A percentile compares a stretch with the other conserved stretches of the same genome.
Conservation (phyloP, 2,888 invertebrate species). For the Pristionchus fissidentatus region DNA sequence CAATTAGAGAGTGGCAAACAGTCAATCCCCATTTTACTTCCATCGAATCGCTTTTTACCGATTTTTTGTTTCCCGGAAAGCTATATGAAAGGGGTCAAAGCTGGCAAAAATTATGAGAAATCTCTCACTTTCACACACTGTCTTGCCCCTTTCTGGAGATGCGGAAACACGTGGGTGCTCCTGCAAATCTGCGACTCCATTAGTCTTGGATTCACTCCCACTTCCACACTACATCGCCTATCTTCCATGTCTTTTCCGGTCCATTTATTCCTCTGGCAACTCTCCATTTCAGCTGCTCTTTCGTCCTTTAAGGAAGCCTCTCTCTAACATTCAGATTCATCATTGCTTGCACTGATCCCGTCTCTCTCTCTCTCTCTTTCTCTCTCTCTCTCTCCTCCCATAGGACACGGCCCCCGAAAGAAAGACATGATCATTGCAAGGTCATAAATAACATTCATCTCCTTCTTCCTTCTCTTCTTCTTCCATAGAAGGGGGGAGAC, state of each 20-base stretch:
- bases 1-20: too few relatives aligned
- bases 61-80: too few relatives aligned
- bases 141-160: too few relatives aligned
- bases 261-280: conserved; percentile 33
- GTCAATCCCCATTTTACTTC: too few relatives aligned
- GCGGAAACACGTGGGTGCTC: neutral
- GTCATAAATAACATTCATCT: conserved; percentile 42
- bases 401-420: neutral
- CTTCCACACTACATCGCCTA: neutral
- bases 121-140: too few relatives aligned
- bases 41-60: too few relatives aligned
- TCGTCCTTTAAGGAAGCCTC: neutral
- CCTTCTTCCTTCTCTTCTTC: neutral
- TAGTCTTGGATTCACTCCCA: neutral
- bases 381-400: neutral
- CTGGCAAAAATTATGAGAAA: too few relatives aligned
- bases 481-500: neutral
- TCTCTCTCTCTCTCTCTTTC: neutral
- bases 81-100: too few relatives aligned
- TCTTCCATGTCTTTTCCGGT: conserved; percentile 39
- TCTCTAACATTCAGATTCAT: neutral
- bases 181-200: neutral
- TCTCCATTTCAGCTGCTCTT: conserved; percentile 20
- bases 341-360: conserved; percentile 7
- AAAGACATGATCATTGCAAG: conserved; percentile 20